Conservation (phyloP, 2,888 invertebrate species). For the Anthrax anthrax region DNA sequence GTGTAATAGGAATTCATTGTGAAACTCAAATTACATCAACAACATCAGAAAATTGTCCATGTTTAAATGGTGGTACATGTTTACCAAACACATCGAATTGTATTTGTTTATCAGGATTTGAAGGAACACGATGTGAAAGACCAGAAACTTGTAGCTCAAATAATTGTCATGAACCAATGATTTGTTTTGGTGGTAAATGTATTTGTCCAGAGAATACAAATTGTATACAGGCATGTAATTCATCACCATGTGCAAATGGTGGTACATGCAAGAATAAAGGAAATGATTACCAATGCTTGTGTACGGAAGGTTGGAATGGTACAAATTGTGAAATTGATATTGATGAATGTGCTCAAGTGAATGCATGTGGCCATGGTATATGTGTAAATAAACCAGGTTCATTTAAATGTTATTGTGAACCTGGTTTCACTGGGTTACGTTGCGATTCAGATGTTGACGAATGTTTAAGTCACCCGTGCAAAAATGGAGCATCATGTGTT, state of each 20-base stretch:
- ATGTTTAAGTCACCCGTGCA: conserved; percentile 71
- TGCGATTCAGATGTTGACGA: conserved; percentile 81
- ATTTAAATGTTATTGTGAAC: conserved; percentile 72
- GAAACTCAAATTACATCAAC: conserved; percentile 21
- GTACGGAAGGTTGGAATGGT: conserved; percentile 43
- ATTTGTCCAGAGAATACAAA: conserved; percentile 31
- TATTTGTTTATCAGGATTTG: conserved; percentile 28
- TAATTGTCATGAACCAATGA: conserved; percentile 32
- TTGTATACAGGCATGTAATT: conserved; percentile 40
- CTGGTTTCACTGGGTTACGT: conserved; percentile 74
- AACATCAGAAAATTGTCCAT: conserved; percentile 23
- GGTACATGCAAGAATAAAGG: conserved; percentile 47
- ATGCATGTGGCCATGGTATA: conserved; percentile 67
- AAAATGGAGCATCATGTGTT: conserved; percentile 66
- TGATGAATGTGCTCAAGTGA: conserved; percentile 52
- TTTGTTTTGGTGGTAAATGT: conserved; percentile 29
- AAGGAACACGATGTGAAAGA: conserved; percentile 30
- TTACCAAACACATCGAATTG: conserved; percentile 30
- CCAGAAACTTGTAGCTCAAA: conserved; percentile 23
- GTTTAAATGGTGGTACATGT: conserved; percentile 33
- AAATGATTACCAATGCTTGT: conserved; percentile 44
- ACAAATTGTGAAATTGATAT: conserved; percentile 49
- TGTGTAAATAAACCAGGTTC: conserved; percentile 64
- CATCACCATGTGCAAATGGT: conserved; percentile 48
- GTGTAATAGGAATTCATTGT: conserved; percentile 28